phyloP scores from a whole-genome alignment of 2,113 vertebrate species.

The Pseudorasbora parva region DNA sequence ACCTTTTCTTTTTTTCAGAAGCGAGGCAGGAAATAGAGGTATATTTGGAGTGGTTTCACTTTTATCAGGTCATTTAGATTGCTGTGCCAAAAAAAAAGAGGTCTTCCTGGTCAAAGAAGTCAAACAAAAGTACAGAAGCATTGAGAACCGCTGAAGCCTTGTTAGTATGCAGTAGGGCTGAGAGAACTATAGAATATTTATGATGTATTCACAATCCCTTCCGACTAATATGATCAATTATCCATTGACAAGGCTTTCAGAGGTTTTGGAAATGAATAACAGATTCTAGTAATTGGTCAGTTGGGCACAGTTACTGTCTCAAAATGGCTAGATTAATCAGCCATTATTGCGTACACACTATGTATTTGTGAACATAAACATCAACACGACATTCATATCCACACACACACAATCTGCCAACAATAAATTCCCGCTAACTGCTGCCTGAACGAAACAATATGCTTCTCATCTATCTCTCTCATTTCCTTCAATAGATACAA shows the following conservation, averaged over 20 bases:
- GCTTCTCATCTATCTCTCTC: conserved; percentile 4
- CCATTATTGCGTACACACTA: background rate
- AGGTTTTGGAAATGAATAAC: background rate
- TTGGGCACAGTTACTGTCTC: background rate
- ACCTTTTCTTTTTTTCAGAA: conserved; percentile 8
- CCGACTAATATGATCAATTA: background rate
- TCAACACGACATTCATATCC: conserved; percentile 1
- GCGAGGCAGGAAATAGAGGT: background rate
- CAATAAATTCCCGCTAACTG: background rate
- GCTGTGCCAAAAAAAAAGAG: conserved; percentile 13
- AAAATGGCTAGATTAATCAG: background rate
- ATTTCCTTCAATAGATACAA: background rate
- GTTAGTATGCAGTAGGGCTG: background rate
- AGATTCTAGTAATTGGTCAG: background rate
- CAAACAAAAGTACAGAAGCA: conserved; percentile 20
- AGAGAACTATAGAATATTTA: background rate
- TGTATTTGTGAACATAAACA: conserved; percentile 19
- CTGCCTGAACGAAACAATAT: conserved; percentile 21
- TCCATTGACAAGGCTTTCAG: background rate
- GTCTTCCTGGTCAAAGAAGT: background rate
- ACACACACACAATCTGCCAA: conserved; percentile 14
- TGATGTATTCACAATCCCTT: conserved; percentile 1
- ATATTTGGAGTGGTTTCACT: conserved; percentile 7
- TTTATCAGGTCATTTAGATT: background rate
- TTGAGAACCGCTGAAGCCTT: background rate